Evolutionary conservation across 2,888 invertebrate species (phyloP).

Genomic region (Agrilus biguttatus): DNA sequence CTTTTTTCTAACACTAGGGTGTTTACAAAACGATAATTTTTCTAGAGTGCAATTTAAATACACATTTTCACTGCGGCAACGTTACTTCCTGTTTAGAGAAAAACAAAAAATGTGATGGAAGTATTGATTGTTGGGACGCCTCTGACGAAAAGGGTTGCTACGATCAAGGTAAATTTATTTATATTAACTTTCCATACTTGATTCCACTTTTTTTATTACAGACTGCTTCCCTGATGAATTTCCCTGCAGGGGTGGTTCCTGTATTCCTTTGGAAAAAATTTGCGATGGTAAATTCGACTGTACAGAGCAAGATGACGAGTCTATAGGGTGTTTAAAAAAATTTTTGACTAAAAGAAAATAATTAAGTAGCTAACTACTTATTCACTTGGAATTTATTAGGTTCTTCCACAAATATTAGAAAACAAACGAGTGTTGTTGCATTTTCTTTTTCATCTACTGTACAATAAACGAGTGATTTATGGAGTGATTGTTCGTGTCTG

Average conservation of each 20-base stretch:
- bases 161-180: constrained; percentile 35
- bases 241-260: constrained; percentile 44
- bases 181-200: neutral
- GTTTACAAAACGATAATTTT: constrained; percentile 10
- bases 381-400: too few species aligned
- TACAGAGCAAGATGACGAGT: constrained; percentile 53
- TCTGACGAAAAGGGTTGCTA: constrained; percentile 58
- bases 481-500: too few species aligned
- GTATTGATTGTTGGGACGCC: constrained; percentile 67
- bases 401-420: too few species aligned
- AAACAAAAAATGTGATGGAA: constrained; percentile 52
- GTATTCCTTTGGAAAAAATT: constrained; percentile 41
- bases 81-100: constrained; percentile 58
- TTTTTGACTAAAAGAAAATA: constrained; percentile 5
- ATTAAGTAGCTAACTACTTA: too few species aligned
- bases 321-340: constrained; percentile 32
- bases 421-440: too few species aligned
- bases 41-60: constrained; percentile 50
- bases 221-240: constrained; percentile 15
- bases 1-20: neutral
- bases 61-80: constrained; percentile 60
- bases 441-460: too few species aligned
- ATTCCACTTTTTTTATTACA: constrained; percentile 4
- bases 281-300: constrained; percentile 57
- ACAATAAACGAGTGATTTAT: too few species aligned